A percentile compares a stretch with the other conserved stretches of the same genome.
Conservation (phyloP, 1,140 invertebrate species). For the Drosophila willistoni region DNA sequence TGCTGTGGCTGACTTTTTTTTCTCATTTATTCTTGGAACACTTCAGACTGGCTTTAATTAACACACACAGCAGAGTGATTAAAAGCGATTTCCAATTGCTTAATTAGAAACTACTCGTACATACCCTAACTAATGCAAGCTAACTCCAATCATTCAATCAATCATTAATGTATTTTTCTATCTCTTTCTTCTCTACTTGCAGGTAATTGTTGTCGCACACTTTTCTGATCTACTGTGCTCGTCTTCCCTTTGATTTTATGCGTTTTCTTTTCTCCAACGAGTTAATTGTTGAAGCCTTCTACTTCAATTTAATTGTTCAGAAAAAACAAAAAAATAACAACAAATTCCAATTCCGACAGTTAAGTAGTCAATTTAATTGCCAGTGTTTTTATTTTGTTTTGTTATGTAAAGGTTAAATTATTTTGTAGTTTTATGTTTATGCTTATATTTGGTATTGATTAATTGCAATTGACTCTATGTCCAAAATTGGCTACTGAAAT, state of each 20-base stretch:
- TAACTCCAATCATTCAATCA: constrained; percentile 32
- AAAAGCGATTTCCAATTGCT: constrained; percentile 56
- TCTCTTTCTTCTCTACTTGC: constrained; percentile 33
- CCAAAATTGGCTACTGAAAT: constrained; percentile 66
- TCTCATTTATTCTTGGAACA: constrained; percentile 6
- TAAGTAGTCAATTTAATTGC: constrained; percentile 68
- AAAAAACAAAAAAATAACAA: constrained; percentile 65
- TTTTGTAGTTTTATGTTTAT: constrained; percentile 70
- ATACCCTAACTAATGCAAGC: constrained; percentile 22
- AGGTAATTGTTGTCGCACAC: constrained; percentile 50
- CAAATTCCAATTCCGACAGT: constrained; percentile 58
- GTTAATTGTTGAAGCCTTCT: constrained; percentile 6
- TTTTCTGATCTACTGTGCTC: neutral
- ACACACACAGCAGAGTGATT: neutral
- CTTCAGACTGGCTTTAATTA: neutral
- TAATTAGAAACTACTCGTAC: constrained; percentile 60
- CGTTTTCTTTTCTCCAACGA: constrained; percentile 27
- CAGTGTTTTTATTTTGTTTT: neutral
- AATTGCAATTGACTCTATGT: constrained; percentile 70
- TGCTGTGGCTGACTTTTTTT: neutral
- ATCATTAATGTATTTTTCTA: constrained; percentile 35
- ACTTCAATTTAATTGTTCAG: constrained; percentile 59
- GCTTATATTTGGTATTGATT: constrained; percentile 78
- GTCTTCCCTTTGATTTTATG: constrained; percentile 27
- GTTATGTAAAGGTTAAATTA: constrained; percentile 76